Evolutionary conservation across 2,113 vertebrate genomes (phyloP), one percentile per base, ranked within the genome.

Genomic region (Andinoacara biseriatus): DNA sequence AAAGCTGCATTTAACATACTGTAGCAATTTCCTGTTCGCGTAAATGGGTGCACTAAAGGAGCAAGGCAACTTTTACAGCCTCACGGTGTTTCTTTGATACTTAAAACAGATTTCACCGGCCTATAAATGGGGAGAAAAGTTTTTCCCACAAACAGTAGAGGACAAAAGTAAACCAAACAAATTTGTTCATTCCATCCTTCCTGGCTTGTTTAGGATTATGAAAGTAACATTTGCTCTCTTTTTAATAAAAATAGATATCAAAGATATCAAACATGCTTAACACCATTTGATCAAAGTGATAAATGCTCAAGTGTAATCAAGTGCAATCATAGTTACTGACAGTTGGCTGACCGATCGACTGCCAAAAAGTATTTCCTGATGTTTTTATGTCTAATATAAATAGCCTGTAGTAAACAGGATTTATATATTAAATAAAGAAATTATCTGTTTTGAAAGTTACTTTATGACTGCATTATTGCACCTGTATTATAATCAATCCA

Each of bases 1-100:
- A 63, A 61, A 89, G 56, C 38, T 84, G 78, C 65, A 80, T 77
- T 74, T 74, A 89, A 87, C 90, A 93, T 86, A 76, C 57, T 93
- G 87, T 38, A 87, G 87, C 80, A 92, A 93, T 93, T 85, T 86
- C 77, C 59, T 38, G 31, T 82, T 83, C 79, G 85, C 61, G 24
- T 78, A 84, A 81, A 59, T 60, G n/a, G 86, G 58, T 11, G 18
- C 33, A 76, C 58, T 62, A 62, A n/a, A 38, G 61, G 11, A 76
- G 49, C 54, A 62, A 43, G 58, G 79, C 15, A 57, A 74, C 77
- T 87, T 88, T 79, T 77, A 86, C 83, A 81, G 56, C 33, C 63
- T 82, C 40, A 15, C 13, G 10, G 52, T 40, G 58, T 63, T 78
- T 17, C 63, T 72, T 29, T 79, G 40, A 49, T 81, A 57, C 84